Conservation (phyloP, 1,140 invertebrate genomes). For the Ips nitidus region DNA sequence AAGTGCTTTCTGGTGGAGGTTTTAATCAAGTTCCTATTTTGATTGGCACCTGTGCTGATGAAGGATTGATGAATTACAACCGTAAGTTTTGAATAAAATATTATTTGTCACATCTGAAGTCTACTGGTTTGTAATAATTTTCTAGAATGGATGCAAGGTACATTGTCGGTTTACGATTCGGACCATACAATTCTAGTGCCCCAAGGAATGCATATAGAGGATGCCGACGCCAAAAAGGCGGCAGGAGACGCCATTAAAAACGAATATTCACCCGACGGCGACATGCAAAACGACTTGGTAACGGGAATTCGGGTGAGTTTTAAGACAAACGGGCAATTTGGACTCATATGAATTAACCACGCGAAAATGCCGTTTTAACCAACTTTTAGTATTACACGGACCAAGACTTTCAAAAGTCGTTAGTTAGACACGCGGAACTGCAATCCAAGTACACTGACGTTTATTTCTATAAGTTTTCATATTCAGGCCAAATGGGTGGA, state of each 20-base stretch:
- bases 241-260: conserved; percentile 24
- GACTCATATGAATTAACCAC: not conserved
- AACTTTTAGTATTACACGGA: conserved; percentile 32
- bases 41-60: conserved; percentile 41
- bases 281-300: conserved; percentile 24
- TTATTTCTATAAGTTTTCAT: conserved; percentile 44
- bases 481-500: conserved; percentile 33
- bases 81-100: conserved; percentile 12
- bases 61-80: conserved; percentile 31
- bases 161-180: conserved; percentile 23
- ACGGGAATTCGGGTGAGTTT: conserved; percentile 26
- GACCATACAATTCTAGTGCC: conserved; percentile 15
- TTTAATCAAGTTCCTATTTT: conserved; percentile 40
- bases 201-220: conserved; percentile 23
- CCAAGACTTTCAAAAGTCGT: conserved; percentile 30
- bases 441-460: conserved; percentile 39
- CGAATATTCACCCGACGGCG: conserved; percentile 20
- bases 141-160: conserved; percentile 18
- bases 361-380: not conserved
- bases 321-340: not conserved
- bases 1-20: conserved; percentile 29
- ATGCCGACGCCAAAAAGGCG: not conserved
- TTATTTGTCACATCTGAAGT: not conserved
- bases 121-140: not conserved
- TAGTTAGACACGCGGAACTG: conserved; percentile 33